Percentiles rank a stretch among this genome's conserved stretches.
Conservation (phyloP, 2,888 invertebrate species). For the Tupiocoris notatus region DNA sequence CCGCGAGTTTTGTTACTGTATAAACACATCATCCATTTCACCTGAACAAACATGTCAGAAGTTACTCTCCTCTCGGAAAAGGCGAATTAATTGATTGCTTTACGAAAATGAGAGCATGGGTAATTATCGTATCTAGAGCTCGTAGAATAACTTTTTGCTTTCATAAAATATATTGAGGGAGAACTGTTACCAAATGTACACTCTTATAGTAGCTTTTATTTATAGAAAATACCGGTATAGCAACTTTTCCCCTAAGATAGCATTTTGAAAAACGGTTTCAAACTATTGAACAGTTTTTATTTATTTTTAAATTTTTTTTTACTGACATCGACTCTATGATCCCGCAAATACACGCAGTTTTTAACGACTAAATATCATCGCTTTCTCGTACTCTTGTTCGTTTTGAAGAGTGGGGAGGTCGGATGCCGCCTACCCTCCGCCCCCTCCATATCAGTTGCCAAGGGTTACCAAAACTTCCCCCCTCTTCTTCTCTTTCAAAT, state of each 20-base stretch:
- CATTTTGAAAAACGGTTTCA: too few relatives aligned
- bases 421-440: constrained; percentile 4
- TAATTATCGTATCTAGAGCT: too few relatives aligned
- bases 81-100: too few relatives aligned
- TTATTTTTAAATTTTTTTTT: constrained; percentile 10
- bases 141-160: too few relatives aligned
- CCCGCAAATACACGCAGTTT: neutral
- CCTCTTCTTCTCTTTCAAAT: constrained; percentile 22
- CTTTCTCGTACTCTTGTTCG: neutral
- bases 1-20: neutral
- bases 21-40: neutral
- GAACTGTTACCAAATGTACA: too few relatives aligned
- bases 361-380: neutral
- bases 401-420: neutral
- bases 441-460: constrained; percentile 7
- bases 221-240: too few relatives aligned
- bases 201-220: too few relatives aligned
- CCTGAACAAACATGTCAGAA: neutral
- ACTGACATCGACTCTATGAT: too few relatives aligned
- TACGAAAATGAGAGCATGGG: too few relatives aligned
- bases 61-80: too few relatives aligned
- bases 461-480: constrained; percentile 38
- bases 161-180: too few relatives aligned
- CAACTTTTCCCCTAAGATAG: too few relatives aligned
- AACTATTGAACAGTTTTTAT: neutral